Percentiles rank a stretch among this genome's conserved stretches.
Conservation (phyloP, 2,888 invertebrate genomes). For the Mesodorylaimus sp. region DNA sequence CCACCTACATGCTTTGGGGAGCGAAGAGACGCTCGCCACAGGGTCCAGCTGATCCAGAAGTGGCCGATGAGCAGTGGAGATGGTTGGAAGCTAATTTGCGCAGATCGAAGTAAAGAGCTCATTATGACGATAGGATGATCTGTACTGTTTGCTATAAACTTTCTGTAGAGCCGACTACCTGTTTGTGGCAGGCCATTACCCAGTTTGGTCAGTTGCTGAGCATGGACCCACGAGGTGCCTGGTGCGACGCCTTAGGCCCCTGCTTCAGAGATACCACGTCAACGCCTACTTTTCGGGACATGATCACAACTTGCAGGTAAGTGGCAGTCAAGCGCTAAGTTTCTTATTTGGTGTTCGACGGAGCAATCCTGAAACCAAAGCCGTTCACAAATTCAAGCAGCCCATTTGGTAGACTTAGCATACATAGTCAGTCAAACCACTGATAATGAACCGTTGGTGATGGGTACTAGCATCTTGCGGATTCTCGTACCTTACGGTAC, state of each 20-base stretch:
- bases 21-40: background rate
- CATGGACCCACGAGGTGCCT: constrained; percentile 38
- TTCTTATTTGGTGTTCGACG: too few relatives aligned
- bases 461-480: too few relatives aligned
- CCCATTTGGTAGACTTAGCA: too few relatives aligned
- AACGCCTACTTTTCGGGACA: constrained; percentile 37
- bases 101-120: constrained; percentile 22
- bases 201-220: constrained; percentile 35
- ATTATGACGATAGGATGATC: too few relatives aligned
- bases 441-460: too few relatives aligned
- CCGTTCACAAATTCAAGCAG: too few relatives aligned
- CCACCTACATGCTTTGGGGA: background rate
- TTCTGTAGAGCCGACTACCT: constrained; percentile 34
- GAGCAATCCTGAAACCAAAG: too few relatives aligned
- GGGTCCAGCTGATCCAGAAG: background rate
- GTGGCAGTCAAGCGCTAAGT: too few relatives aligned
- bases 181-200: constrained; percentile 36
- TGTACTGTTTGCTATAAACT: too few relatives aligned
- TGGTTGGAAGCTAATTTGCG: constrained; percentile 31
- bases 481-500: too few relatives aligned
- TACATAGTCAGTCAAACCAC: too few relatives aligned
- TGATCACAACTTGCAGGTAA: constrained; percentile 37
- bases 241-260: constrained; percentile 30
- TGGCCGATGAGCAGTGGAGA: constrained; percentile 30
- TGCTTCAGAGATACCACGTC: constrained; percentile 34